phyloP scores from a whole-genome alignment of 2,797 vertebrate species.

The Sebastes hubbsi region DNA sequence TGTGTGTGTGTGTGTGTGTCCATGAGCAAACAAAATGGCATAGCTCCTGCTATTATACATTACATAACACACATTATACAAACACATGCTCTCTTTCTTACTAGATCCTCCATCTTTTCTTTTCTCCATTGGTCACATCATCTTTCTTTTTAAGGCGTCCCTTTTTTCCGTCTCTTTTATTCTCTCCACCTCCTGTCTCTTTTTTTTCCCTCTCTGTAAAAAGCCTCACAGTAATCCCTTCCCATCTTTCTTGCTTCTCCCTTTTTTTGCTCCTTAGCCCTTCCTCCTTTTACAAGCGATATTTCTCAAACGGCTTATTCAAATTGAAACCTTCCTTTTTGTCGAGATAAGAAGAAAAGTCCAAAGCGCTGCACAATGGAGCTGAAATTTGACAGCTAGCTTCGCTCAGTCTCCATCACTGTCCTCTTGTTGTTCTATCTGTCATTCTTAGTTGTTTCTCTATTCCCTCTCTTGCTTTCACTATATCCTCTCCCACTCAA shows the following conservation, averaged over 20 bases:
- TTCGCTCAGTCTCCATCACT: constrained; percentile 23
- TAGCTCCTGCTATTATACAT: constrained; percentile 32
- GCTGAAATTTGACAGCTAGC: constrained; percentile 58
- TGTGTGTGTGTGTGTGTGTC: neutral
- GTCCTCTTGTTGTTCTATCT: constrained; percentile 41
- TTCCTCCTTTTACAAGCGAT: constrained; percentile 52
- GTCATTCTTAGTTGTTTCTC: constrained; percentile 28
- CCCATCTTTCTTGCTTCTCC: constrained; percentile 54
- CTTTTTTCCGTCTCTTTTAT: constrained; percentile 31
- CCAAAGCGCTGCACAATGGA: constrained; percentile 51
- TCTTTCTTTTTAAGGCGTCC: constrained; percentile 48
- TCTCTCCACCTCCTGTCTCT: constrained; percentile 39
- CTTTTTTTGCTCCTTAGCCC: constrained; percentile 40
- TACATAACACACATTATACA: constrained; percentile 57
- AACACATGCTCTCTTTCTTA: constrained; percentile 40
- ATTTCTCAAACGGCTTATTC: constrained; percentile 70
- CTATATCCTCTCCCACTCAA: constrained; percentile 1
- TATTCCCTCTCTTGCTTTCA: constrained; percentile 4
- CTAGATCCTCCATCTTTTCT: constrained; percentile 35
- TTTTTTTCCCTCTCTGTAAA: constrained; percentile 36
- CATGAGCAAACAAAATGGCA: constrained; percentile 26
- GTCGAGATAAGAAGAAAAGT: constrained; percentile 62
- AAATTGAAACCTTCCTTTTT: constrained; percentile 71
- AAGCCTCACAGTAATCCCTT: constrained; percentile 69
- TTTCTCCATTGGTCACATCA: constrained; percentile 50